Conservation (phyloP, 1,140 invertebrate genomes). For the Cepaea nemoralis region DNA sequence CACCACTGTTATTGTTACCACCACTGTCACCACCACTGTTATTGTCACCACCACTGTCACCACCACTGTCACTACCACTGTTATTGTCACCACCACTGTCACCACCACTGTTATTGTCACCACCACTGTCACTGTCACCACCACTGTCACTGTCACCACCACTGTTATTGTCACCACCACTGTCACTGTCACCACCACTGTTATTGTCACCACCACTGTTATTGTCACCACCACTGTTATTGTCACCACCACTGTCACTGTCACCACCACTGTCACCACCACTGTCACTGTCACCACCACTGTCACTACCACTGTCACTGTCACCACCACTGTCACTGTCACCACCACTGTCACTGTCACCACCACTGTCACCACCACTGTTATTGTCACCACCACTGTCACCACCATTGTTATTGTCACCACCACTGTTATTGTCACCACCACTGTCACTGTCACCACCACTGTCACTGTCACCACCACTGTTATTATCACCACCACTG, state of each 20-base stretch:
- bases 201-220: background rate
- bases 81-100: background rate
- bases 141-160: background rate
- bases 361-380: no score
- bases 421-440: no score
- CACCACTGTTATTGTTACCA: constrained; percentile 9
- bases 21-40: background rate
- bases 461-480: no score
- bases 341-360: no score
- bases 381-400: no score
- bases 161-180: background rate
- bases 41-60: background rate
- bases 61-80: background rate
- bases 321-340: constrained; percentile 8
- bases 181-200: background rate
- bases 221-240: background rate
- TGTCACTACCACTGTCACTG: background rate
- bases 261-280: background rate
- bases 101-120: background rate
- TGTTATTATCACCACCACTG: no score
- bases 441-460: no score
- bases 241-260: background rate
- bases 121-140: background rate
- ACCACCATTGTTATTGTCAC: no score
- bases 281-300: background rate